phyloP scores from a whole-genome alignment of 2,113 vertebrate species.

The Pampusana beccarii region DNA sequence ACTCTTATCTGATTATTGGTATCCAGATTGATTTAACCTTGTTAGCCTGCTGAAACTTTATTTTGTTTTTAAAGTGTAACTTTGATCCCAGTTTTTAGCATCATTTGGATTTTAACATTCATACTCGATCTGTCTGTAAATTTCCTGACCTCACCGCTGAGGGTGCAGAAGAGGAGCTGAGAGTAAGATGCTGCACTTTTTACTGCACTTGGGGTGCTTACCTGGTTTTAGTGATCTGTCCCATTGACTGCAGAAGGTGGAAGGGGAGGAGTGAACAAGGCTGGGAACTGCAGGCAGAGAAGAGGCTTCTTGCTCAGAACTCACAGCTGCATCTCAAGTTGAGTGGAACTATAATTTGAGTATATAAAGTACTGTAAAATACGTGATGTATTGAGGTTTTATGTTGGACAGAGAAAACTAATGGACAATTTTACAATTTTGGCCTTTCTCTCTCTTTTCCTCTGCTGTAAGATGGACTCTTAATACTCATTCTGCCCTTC shows the following conservation, averaged over 20 bases:
- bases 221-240: not conserved
- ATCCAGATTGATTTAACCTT: not conserved
- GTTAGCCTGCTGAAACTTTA: not conserved
- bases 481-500: not conserved
- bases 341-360: not conserved
- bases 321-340: not conserved
- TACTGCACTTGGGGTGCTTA: not conserved
- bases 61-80: not conserved
- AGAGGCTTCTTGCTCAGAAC: not conserved
- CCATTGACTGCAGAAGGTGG: not conserved
- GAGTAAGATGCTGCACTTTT: not conserved
- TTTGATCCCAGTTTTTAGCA: not conserved
- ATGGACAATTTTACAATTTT: conserved; percentile 6
- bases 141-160: not conserved
- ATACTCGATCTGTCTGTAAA: not conserved
- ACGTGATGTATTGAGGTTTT: not conserved
- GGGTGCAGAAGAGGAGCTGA: not conserved
- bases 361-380: conserved; percentile 7
- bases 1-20: not conserved
- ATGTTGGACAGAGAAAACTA: not conserved
- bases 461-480: not conserved
- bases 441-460: not conserved
- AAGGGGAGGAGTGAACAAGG: not conserved
- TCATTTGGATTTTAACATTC: not conserved
- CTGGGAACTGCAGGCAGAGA: not conserved